A percentile compares a stretch with the other conserved stretches of the same genome.
These are phyloP conservation scores for Choloepus hoffmanni DNA, from an alignment of 2,113 vertebrate species.

Conservation along the genomic window DNA sequence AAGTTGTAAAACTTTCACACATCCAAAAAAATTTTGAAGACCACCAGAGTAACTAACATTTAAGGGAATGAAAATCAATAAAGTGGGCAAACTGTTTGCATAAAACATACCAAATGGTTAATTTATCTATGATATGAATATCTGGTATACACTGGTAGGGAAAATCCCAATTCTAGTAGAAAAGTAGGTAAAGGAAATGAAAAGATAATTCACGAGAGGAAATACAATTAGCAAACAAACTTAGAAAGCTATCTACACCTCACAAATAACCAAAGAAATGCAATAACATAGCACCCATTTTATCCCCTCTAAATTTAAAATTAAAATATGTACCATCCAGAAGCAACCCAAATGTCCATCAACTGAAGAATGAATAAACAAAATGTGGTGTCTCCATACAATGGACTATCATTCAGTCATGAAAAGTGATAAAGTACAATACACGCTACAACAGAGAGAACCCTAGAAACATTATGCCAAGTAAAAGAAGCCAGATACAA, in stretches of 20 bases:
- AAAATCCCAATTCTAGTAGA: not conserved
- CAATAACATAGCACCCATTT: not conserved
- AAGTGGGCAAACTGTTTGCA: not conserved
- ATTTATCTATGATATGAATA: not conserved
- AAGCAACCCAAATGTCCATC: not conserved
- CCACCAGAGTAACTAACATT: not conserved
- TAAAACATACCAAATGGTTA: not conserved
- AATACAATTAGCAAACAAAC: not conserved
- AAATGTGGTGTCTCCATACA: not conserved
- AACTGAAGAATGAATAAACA: not conserved
- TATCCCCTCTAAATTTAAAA: not conserved
- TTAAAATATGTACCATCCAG: not conserved
- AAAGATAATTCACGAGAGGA: not conserved
- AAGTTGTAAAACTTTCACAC: not conserved
- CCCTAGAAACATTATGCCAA: not conserved
- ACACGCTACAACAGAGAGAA: fast-evolving
- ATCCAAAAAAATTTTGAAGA: not conserved
- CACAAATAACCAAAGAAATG: not conserved
- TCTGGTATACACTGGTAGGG: not conserved
- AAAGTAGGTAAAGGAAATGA: not conserved
- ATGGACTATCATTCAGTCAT: fast-evolving
- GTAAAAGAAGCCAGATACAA: not conserved
- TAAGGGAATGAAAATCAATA: not conserved
- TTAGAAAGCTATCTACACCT: fast-evolving
- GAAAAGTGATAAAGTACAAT: fast-evolving